Conservation (phyloP, 1,140 invertebrate genomes). For the Lepidurus packardi region DNA sequence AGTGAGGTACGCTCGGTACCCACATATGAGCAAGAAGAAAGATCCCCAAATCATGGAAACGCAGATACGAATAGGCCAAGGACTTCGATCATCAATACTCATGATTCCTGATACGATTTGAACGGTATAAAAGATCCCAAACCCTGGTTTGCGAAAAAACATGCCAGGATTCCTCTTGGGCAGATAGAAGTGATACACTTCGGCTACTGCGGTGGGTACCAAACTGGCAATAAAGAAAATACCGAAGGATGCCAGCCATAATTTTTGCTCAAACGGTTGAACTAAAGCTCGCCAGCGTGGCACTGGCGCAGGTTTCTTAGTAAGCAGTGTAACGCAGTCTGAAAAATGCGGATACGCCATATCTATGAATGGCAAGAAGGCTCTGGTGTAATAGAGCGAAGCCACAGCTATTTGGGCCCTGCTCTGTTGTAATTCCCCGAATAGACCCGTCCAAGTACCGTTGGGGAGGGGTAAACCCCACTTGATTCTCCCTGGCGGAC, state of each 20-base stretch:
- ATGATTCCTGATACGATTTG: constrained; percentile 24
- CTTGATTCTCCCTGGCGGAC: constrained; percentile 37
- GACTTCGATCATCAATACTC: constrained; percentile 23
- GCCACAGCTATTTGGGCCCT: constrained; percentile 38
- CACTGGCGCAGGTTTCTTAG: background rate
- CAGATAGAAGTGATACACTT: constrained; percentile 20
- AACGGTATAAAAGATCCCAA: constrained; percentile 28
- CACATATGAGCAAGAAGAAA: constrained; percentile 24
- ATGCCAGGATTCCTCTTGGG: background rate
- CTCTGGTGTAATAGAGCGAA: constrained; percentile 38
- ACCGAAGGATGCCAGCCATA: constrained; percentile 14
- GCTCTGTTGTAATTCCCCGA: constrained; percentile 36
- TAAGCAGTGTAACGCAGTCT: constrained; percentile 20
- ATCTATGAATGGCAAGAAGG: constrained; percentile 31
- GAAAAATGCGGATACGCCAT: constrained; percentile 27
- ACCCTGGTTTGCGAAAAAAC: constrained; percentile 12
- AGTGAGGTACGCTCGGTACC: constrained; percentile 27
- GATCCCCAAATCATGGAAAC: constrained; percentile 27
- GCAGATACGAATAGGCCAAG: constrained; percentile 30
- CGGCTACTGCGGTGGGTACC: background rate
- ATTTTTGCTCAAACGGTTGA: constrained; percentile 18
- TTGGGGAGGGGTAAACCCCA: constrained; percentile 38
- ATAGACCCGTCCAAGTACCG: constrained; percentile 38
- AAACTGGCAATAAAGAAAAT: constrained; percentile 23
- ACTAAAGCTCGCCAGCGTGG: constrained; percentile 34